Conservation (phyloP, 2,113 vertebrate genomes). For the Epinephelus moara region DNA sequence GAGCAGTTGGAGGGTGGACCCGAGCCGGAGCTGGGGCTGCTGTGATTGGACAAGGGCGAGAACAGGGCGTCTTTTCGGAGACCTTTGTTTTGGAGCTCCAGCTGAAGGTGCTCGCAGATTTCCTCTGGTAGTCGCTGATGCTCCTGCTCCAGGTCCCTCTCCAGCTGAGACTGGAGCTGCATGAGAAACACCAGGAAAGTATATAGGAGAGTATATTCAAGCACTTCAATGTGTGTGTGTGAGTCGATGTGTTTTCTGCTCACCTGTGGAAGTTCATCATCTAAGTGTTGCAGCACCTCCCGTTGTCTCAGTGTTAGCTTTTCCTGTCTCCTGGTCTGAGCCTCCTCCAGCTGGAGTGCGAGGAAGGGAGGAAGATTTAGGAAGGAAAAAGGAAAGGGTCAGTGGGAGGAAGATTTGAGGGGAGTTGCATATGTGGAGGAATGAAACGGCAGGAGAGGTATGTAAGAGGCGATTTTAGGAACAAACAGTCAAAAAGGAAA, state of each 20-base stretch:
- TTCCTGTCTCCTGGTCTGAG: constrained; percentile 88
- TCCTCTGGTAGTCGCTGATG: constrained; percentile 83
- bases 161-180: constrained; percentile 83
- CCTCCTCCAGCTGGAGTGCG: constrained; percentile 86
- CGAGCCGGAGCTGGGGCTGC: constrained; percentile 76
- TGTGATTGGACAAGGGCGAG: constrained; percentile 72
- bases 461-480: neutral
- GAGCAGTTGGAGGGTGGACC: constrained; percentile 83
- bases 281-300: constrained; percentile 85
- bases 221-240: neutral
- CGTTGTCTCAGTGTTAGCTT: constrained; percentile 83
- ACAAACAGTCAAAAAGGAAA: neutral
- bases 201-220: neutral
- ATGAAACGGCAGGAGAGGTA: neutral
- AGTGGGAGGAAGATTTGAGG: neutral
- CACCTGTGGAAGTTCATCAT: constrained; percentile 87
- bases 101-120: constrained; percentile 84
- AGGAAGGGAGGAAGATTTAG: neutral
- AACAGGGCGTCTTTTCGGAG: constrained; percentile 66
- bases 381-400: neutral
- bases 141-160: constrained; percentile 82
- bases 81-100: constrained; percentile 82
- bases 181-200: neutral
- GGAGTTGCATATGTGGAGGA: neutral
- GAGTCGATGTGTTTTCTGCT: constrained; percentile 22